Evolutionary conservation across 2,113 vertebrate species (phyloP), one percentile per base, ranked within the genome.

Genomic region (Verasper variegatus): DNA sequence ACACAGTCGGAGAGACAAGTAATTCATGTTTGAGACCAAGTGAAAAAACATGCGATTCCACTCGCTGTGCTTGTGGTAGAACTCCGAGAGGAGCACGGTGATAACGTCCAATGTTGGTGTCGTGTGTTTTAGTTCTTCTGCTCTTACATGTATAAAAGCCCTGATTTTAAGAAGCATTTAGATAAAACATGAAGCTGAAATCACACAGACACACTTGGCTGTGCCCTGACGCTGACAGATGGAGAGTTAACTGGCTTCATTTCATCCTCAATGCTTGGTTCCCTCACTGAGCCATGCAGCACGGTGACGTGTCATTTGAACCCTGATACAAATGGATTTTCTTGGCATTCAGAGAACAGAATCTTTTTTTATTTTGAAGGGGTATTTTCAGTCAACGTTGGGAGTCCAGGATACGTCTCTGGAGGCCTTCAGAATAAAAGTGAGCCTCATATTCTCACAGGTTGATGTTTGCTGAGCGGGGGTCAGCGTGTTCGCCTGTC

Each of bases 201-300:
- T 52, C 35, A 55, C 17, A 51, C 13, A 65, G 57, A 57, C 45
- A 57, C 45, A 62, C 56, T 80, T 68, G 68, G 72, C 82, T 64
- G 55, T 15, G 68, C 15, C 24, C 18, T 54, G 20, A 56, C 62
- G 18, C 17, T 14, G 47, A 74, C 73, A 80, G 80, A 85, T 83
- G 79, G 73, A 80, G 65, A 61, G 57, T 77, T 62, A 72, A 80
- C 61, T 14, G 42, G 51, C 74, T 51, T 62, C 59, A 47, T 26
- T 75, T 82, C 6, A 55, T 70, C 58, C 64, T 54, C 54, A 68
- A 57, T 15, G 42, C 52, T 80, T 17, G 74, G 67, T 62, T 11
- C 45, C 49, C 57, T 27, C 26, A 15, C 40, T 27, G 23, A 24
- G 9, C 51, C n/a, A n/a, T n/a, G n/a, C n/a, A n/a, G n/a, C n/a